Conservation (phyloP, 1,140 invertebrate genomes). For the Drosophila malerkotliana region DNA sequence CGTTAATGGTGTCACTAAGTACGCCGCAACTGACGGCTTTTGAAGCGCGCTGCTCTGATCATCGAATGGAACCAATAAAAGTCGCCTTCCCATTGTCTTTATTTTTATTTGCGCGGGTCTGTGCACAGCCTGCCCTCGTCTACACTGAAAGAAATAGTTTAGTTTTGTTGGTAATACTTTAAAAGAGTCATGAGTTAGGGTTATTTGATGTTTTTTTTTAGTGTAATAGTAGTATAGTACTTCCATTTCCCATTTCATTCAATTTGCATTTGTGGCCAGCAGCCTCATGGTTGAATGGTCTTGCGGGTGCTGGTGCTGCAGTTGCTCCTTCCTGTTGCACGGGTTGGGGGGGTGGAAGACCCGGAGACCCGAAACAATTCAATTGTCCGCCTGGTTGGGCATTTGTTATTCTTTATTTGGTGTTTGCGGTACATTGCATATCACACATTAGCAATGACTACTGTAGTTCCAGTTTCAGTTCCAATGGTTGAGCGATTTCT, state of each 20-base stretch:
- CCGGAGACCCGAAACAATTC: constrained; percentile 73
- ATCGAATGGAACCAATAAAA: constrained; percentile 84
- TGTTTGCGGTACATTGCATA: constrained; percentile 74
- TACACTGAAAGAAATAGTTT: constrained; percentile 18
- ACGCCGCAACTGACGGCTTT: constrained; percentile 65
- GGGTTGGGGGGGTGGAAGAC: constrained; percentile 2
- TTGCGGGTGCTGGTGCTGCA: constrained; percentile 40
- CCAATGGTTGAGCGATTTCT: constrained; percentile 20
- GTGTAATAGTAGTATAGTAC: constrained; percentile 48
- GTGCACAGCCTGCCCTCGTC: constrained; percentile 8
- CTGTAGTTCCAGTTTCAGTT: constrained; percentile 19
- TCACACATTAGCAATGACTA: constrained; percentile 76
- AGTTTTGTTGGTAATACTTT: neutral
- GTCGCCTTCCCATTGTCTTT: constrained; percentile 77
- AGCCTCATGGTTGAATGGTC: constrained; percentile 66
- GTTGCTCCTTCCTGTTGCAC: constrained; percentile 2
- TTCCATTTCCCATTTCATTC: constrained; percentile 78
- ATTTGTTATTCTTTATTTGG: constrained; percentile 31
- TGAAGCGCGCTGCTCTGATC: constrained; percentile 58
- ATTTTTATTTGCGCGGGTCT: constrained; percentile 65
- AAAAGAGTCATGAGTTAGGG: too few species aligned
- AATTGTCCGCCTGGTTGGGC: constrained; percentile 76
- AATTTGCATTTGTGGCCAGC: constrained; percentile 72
- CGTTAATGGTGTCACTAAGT: constrained; percentile 83
- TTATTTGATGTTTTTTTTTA: neutral